Conservation (phyloP, 1,140 invertebrate species). For the Aphaenogaster floridana region DNA sequence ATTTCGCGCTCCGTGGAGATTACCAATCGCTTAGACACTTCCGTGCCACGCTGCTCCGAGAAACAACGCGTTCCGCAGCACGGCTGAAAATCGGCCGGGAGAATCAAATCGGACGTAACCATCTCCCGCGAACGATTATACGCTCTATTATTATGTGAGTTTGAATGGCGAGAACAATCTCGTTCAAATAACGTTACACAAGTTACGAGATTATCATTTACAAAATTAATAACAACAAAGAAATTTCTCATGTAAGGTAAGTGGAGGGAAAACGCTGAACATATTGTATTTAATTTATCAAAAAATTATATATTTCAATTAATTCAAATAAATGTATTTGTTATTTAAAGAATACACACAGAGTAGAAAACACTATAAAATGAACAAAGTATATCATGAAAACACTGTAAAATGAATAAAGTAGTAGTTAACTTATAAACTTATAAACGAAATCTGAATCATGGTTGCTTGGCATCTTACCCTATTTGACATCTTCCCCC, state of each 20-base stretch:
- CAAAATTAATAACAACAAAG: conserved; percentile 21
- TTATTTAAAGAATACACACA: too few relatives aligned
- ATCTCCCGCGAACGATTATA: conserved; percentile 49
- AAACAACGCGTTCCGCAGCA: conserved; percentile 53
- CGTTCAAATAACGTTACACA: not conserved
- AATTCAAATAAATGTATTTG: too few relatives aligned
- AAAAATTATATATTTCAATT: too few relatives aligned
- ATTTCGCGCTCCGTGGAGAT: conserved; percentile 81
- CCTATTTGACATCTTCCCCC: too few relatives aligned
- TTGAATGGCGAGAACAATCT: not conserved
- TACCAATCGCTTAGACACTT: conserved; percentile 80
- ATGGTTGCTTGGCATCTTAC: too few relatives aligned
- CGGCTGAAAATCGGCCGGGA: conserved; percentile 30
- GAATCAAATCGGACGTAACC: conserved; percentile 41
- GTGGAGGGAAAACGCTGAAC: too few relatives aligned
- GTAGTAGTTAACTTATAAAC: too few relatives aligned
- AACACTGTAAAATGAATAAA: too few relatives aligned
- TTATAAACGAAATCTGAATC: too few relatives aligned
- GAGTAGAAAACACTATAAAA: too few relatives aligned
- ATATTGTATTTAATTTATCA: too few relatives aligned
- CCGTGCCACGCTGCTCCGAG: conserved; percentile 71
- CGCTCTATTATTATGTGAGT: conserved; percentile 43
- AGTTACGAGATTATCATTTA: conserved; percentile 18
- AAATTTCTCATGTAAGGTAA: not conserved
- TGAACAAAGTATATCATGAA: too few relatives aligned